A percentile compares a stretch with the other conserved stretches of the same genome.
Evolutionary conservation across 1,140 invertebrate genomes (phyloP).

Genomic region (Mactra quadrangularis): DNA sequence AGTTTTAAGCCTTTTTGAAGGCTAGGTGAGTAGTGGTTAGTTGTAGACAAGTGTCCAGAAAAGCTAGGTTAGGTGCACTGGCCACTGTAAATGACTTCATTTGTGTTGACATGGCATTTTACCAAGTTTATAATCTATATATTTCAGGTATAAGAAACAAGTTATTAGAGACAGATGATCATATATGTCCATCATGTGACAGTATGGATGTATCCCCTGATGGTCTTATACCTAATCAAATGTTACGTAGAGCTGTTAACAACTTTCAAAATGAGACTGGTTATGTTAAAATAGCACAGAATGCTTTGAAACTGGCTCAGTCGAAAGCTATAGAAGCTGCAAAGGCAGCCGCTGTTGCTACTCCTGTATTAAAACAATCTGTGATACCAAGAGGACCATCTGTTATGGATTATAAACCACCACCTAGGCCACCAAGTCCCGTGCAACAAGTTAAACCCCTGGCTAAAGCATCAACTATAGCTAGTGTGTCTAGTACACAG

Average conservation of each 20-base stretch:
- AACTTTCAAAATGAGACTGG: conserved; percentile 96
- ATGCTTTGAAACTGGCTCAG: conserved; percentile 7
- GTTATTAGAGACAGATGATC: conserved; percentile 96
- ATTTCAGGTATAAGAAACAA: conserved; percentile 92
- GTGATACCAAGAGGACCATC: conserved; percentile 42
- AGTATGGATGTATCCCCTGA: conserved; percentile 96
- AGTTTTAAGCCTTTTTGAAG: too few relatives aligned
- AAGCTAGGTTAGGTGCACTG: too few relatives aligned
- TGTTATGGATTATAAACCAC: conserved; percentile 50
- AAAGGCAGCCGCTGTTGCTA: conserved; percentile 8
- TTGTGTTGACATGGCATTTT: too few relatives aligned
- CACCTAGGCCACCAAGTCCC: conserved; percentile 44
- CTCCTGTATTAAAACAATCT: background rate
- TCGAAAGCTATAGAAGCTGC: conserved; percentile 40
- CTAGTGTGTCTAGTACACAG: background rate
- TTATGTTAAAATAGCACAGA: conserved; percentile 86
- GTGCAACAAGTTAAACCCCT: conserved; percentile 9
- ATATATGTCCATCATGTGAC: conserved; percentile 96
- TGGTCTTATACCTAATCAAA: conserved; percentile 96
- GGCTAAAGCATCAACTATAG: background rate
- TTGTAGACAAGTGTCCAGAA: too few relatives aligned
- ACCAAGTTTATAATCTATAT: too few relatives aligned
- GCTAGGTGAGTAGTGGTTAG: too few relatives aligned
- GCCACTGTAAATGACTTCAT: too few relatives aligned
- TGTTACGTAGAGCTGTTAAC: conserved; percentile 93